Conservation (phyloP, 2,113 vertebrate genomes). For the Forbesichthys papilliferus region DNA sequence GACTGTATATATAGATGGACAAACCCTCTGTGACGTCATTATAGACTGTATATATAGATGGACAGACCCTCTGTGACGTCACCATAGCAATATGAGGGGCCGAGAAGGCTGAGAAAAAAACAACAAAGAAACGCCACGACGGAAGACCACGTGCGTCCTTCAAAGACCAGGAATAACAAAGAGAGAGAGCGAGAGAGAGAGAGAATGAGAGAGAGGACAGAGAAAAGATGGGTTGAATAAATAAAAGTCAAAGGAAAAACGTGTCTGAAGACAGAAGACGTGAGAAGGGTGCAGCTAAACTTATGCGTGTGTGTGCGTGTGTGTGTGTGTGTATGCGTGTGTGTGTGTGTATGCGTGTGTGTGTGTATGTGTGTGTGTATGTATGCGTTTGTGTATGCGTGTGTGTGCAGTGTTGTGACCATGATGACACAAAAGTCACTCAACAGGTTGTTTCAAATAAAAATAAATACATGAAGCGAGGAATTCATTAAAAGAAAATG, state of each 20-base stretch:
- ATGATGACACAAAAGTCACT: slow-evolving; percentile 56
- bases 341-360: not conserved
- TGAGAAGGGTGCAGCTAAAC: not conserved
- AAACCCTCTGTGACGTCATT: no score
- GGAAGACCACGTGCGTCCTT: slow-evolving; percentile 21
- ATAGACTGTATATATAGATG: no score
- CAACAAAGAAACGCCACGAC: slow-evolving; percentile 10
- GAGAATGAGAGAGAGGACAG: not conserved
- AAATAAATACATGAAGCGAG: slow-evolving; percentile 25
- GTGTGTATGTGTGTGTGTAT: slow-evolving; percentile 6
- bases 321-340: not conserved
- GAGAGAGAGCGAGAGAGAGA: slow-evolving; percentile 21
- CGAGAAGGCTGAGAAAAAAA: not conserved
- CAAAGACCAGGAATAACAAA: slow-evolving; percentile 29
- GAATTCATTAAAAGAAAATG: not conserved
- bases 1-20: no score
- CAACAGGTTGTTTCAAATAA: slow-evolving; percentile 38
- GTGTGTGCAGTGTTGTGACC: slow-evolving; percentile 26
- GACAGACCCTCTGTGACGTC: no score
- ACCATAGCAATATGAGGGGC: no score
- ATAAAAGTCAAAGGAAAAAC: slow-evolving; percentile 3
- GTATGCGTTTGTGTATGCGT: slow-evolving; percentile 9
- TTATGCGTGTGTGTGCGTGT: not conserved
- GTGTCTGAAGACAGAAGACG: slow-evolving; percentile 26
- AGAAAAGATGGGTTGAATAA: slow-evolving; percentile 41